Conservation (phyloP, 2,113 vertebrate species). For the Erythrocercus mccallii region DNA sequence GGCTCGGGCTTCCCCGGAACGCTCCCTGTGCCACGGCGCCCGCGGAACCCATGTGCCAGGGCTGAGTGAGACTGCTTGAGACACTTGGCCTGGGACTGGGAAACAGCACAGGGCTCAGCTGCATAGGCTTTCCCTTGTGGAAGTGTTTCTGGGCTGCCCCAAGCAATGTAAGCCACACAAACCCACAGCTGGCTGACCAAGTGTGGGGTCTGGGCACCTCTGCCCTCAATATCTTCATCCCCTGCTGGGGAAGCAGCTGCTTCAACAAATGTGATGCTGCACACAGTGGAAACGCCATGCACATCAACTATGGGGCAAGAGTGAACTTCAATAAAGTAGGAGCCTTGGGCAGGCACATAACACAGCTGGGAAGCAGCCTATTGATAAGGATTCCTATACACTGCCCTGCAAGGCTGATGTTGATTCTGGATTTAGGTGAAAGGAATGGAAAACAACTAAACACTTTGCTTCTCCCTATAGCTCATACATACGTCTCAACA, state of each 20-base stretch:
- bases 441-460: neutral
- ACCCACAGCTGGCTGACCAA: rapidly evolving
- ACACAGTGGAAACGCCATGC: rapidly evolving
- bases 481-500: neutral
- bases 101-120: neutral
- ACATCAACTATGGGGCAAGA: neutral
- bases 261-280: neutral
- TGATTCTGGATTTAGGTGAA: neutral
- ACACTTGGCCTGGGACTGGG: neutral
- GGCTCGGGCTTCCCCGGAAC: conserved; percentile 38
- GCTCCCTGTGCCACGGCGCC: rapidly evolving
- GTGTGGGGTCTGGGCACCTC: neutral
- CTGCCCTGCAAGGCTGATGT: neutral
- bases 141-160: neutral
- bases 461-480: neutral
- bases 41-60: rapidly evolving
- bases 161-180: neutral
- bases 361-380: neutral
- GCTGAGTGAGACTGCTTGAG: neutral
- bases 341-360: neutral
- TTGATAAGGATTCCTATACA: neutral
- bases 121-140: neutral
- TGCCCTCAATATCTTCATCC: neutral
- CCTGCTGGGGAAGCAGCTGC: neutral
- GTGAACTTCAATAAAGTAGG: neutral